A percentile compares a stretch with the other conserved stretches of the same genome.
phyloP scores from a whole-genome alignment of 2,888 invertebrate species.

The Cepaea hortensis region DNA sequence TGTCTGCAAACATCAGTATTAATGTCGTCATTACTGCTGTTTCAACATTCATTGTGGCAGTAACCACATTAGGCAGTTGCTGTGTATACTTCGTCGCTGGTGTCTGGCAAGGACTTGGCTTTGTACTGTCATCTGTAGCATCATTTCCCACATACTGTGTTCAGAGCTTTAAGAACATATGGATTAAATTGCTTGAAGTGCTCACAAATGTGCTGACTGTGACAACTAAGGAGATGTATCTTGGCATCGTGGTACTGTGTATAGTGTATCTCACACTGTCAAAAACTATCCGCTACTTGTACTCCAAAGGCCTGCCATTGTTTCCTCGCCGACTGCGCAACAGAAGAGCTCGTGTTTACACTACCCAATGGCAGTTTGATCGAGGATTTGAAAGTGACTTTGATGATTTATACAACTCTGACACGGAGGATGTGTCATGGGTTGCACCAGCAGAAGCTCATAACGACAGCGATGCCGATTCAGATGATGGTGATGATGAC shows the following conservation, averaged over 20 bases:
- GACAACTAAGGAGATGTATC: constrained; percentile 63
- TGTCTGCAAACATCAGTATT: background rate
- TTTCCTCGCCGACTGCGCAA: constrained; percentile 41
- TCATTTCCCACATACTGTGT: constrained; percentile 33
- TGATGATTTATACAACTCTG: constrained; percentile 54
- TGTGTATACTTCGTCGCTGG: constrained; percentile 41
- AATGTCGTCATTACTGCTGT: constrained; percentile 1
- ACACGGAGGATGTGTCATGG: constrained; percentile 46
- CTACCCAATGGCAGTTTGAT: constrained; percentile 50
- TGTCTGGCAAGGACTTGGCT: constrained; percentile 49
- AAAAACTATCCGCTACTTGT: constrained; percentile 34
- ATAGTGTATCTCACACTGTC: constrained; percentile 45
- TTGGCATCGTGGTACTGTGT: constrained; percentile 53
- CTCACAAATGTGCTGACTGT: constrained; percentile 51
- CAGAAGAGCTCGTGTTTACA: constrained; percentile 43
- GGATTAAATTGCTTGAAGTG: constrained; percentile 25
- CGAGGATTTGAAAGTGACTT: constrained; percentile 62
- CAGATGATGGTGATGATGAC: constrained; percentile 25
- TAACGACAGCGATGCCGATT: constrained; percentile 42
- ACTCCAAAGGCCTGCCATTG: constrained; percentile 30
- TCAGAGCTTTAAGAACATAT: constrained; percentile 32
- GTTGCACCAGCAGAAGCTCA: constrained; percentile 45
- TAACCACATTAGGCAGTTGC: constrained; percentile 45
- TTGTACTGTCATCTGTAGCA: constrained; percentile 47
- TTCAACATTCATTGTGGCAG: constrained; percentile 12